These are phyloP conservation scores for Forbesichthys papilliferus DNA, from an alignment of 2,113 vertebrate genomes.

Conservation along the genomic window DNA sequence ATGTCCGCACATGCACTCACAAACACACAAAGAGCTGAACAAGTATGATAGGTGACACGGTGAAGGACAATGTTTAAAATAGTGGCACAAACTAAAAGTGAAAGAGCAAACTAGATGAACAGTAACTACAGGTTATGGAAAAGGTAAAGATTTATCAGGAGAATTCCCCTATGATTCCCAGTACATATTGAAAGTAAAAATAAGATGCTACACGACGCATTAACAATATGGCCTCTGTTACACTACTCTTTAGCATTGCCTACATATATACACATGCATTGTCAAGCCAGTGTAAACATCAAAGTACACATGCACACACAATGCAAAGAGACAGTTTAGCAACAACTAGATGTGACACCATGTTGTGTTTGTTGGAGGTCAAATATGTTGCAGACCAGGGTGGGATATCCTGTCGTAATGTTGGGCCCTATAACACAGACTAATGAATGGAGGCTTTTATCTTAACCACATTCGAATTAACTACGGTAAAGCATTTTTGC, in stretches of 20 bases:
- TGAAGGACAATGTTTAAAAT: constrained; percentile 12
- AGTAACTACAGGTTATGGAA: constrained; percentile 3
- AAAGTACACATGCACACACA: background rate
- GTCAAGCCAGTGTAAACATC: too few species aligned
- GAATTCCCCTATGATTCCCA: constrained; percentile 30
- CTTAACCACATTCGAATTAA: constrained; percentile 57
- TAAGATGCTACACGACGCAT: background rate
- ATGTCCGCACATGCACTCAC: too few species aligned
- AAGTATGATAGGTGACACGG: constrained; percentile 35
- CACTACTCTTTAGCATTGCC: background rate
- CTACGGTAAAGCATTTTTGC: constrained; percentile 31
- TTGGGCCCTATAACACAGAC: constrained; percentile 31
- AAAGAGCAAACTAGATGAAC: constrained; percentile 47
- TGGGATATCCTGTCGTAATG: constrained; percentile 66
- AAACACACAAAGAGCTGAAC: too few species aligned
- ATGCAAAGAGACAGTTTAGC: background rate
- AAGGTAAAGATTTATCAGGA: constrained; percentile 40
- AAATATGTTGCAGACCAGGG: constrained; percentile 63
- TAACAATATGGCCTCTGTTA: too few species aligned
- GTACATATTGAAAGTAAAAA: background rate
- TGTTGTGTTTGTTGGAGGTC: background rate
- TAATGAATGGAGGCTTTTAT: constrained; percentile 75
- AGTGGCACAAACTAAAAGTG: constrained; percentile 37
- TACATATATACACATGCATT: background rate
- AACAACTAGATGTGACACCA: constrained; percentile 29